phyloP scores from a whole-genome alignment of 2,113 vertebrate genomes.

The Acinonyx jubatus region DNA sequence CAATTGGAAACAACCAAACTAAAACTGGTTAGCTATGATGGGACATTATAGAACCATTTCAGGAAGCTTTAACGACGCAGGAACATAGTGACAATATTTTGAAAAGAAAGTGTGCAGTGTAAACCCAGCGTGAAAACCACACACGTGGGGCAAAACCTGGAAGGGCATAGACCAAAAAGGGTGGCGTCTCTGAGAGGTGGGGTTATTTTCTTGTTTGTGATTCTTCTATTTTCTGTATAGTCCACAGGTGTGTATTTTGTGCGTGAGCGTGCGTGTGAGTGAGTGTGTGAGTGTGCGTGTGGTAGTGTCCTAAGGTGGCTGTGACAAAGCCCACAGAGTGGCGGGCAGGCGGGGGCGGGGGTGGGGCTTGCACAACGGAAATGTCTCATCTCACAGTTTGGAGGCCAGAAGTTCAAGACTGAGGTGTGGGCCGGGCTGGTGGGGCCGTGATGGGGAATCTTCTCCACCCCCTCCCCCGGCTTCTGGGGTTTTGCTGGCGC shows the following conservation, averaged over 20 bases:
- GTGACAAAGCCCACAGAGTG: neutral
- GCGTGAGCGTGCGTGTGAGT: accelerated
- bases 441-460: accelerated
- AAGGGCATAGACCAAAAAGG: neutral
- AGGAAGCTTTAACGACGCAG: neutral
- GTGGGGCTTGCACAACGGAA: neutral
- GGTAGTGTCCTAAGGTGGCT: neutral
- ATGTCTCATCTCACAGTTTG: neutral
- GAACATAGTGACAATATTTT: neutral
- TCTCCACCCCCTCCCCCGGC: neutral
- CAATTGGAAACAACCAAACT: neutral
- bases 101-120: neutral
- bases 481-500: neutral
- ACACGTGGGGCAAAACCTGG: accelerated
- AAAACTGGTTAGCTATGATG: neutral
- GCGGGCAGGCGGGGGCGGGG: too few species aligned
- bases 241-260: neutral
- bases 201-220: too few species aligned
- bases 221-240: neutral
- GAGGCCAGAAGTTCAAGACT: neutral
- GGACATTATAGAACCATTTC: neutral
- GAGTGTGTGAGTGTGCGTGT: accelerated
- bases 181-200: neutral
- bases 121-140: neutral
- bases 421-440: accelerated